phyloP scores from a whole-genome alignment of 1,140 invertebrate genomes.

The Apolygus lucorum region DNA sequence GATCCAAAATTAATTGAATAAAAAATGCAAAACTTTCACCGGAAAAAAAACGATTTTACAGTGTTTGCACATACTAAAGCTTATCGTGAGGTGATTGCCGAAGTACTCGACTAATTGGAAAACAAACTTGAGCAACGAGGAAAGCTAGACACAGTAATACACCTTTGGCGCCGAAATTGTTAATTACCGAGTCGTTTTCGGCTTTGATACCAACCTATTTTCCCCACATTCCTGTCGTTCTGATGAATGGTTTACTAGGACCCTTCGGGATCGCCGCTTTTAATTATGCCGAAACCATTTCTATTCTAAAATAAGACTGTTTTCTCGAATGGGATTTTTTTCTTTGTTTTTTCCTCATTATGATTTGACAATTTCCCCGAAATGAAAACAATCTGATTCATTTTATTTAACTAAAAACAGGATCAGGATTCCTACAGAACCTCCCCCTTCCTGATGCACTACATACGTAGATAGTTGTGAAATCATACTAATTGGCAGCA shows the following conservation, averaged over 20 bases:
- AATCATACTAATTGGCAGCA: too few relatives aligned
- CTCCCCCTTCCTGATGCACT: too few relatives aligned
- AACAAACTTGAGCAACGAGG: neutral
- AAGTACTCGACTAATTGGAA: neutral
- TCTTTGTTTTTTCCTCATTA: neutral
- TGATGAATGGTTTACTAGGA: neutral
- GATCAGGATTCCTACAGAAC: too few relatives aligned
- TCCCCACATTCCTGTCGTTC: neutral
- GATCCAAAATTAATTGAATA: too few relatives aligned
- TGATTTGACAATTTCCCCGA: too few relatives aligned
- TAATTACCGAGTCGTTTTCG: neutral
- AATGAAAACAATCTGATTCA: too few relatives aligned
- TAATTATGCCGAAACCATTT: neutral
- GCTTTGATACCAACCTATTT: neutral
- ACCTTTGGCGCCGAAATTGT: neutral
- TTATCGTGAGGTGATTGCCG: too few relatives aligned
- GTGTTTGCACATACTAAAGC: too few relatives aligned
- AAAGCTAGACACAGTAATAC: neutral
- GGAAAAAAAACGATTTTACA: too few relatives aligned
- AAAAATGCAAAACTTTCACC: too few relatives aligned
- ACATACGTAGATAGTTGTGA: too few relatives aligned
- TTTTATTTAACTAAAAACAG: too few relatives aligned
- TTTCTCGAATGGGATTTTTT: neutral
- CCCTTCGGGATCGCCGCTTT: neutral
- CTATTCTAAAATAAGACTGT: constrained; percentile 1